Base-by-base conservation (phyloP, 1,140 invertebrate genomes). In the Ceratina calcarata region DNA sequence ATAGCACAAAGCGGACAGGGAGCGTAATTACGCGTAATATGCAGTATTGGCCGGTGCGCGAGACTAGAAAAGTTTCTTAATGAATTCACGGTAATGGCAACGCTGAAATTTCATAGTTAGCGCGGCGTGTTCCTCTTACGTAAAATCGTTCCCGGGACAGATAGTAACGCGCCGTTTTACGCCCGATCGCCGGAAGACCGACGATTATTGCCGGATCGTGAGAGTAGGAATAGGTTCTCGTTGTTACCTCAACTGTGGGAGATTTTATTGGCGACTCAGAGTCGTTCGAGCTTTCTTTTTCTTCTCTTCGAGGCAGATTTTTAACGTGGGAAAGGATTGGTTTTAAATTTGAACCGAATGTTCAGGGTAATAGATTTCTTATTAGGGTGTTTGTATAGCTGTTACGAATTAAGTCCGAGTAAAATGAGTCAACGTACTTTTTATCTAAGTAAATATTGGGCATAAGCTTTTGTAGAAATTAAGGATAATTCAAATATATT, bases 11-110 rank as follows among this genome's bases (percentile, higher is more conserved):
- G 72, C 72, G 57, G 78, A 69, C 49, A 76, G 67, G 76, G 55
- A 68, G 75, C 67, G 80, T 81, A 81, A 81, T 81, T 81, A 81
- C 74, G 75, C 68, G 65, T 78, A 65, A 81, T 74, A 73, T 73
- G 70, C 71, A 73, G 78, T 79, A 81, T 77, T 69, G 66, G 58
- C 66, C 18, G 60, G 51, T 22, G 66, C 32, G 53, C 37, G 58
- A 57, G 13, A 37, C 37, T 16, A 77, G 58, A 76, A 69, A 69
- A 68, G 65, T 70, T 70, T 65, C 58, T 68, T 81, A 76, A 76
- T 80, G 73, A 80, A 80, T 80, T 80, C 71, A 55, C 73, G 65
- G 58, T 77, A 81, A 77, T 53, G 57, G 66, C 58, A 22, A 8
- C 58, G n/a, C 10, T 77, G 79, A 81, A 81, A 81, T 81, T 81